Percentiles rank a stretch among this genome's conserved stretches.
Conservation (phyloP, 2,113 vertebrate species). For the Dendropsophus ebraccatus region DNA sequence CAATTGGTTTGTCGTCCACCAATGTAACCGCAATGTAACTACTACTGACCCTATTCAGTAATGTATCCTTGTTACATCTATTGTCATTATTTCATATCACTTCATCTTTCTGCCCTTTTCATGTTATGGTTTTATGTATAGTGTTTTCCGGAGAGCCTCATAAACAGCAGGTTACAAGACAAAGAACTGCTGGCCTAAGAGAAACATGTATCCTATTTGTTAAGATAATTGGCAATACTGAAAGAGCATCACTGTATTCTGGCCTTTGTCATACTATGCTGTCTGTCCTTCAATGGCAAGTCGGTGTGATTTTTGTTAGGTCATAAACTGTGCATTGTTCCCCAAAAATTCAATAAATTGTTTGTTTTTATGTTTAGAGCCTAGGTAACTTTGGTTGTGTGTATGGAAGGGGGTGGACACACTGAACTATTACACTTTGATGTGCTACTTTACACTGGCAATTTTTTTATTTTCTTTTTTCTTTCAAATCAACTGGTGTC, state of each 20-base stretch:
- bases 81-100: background rate
- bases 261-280: background rate
- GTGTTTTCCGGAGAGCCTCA: background rate
- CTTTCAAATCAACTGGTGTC: too few species aligned
- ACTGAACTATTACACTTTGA: too few species aligned
- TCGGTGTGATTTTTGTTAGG: background rate
- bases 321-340: background rate
- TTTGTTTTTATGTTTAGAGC: conserved; percentile 18
- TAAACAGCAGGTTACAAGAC: background rate
- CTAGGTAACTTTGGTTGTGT: background rate
- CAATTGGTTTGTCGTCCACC: too few species aligned
- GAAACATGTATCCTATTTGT: background rate
- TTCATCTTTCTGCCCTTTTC: background rate
- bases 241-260: background rate
- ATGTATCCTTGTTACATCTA: too few species aligned
- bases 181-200: background rate
- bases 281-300: background rate
- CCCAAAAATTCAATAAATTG: background rate
- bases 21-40: background rate
- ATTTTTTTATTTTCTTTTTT: too few species aligned
- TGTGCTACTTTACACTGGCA: too few species aligned
- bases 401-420: too few species aligned
- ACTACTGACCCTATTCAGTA: background rate
- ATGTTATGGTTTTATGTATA: background rate
- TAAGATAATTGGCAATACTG: background rate